These are phyloP conservation scores for Oophaga pumilio DNA, from an alignment of 2,113 vertebrate genomes.

Conservation along the genomic window DNA sequence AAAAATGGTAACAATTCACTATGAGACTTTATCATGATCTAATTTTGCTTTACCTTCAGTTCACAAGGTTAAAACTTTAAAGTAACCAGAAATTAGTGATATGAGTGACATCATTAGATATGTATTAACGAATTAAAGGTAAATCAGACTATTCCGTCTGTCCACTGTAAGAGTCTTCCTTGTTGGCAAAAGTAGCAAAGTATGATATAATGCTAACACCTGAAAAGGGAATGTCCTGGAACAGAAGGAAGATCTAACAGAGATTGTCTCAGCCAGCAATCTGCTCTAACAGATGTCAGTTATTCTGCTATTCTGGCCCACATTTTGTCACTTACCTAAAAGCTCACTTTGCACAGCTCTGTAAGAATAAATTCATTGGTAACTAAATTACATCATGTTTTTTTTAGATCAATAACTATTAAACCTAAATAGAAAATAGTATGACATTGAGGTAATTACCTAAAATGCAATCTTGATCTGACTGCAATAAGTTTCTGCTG, in stretches of 20 bases:
- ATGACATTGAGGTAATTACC: not conserved
- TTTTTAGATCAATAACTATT: not conserved
- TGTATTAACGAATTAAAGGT: not conserved
- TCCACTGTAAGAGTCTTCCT: not conserved
- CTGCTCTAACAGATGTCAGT: constrained; percentile 30
- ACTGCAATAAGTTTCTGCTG: not conserved
- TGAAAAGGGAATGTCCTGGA: constrained; percentile 14
- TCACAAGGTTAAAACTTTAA: not conserved
- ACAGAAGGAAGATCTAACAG: constrained; percentile 1
- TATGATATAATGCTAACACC: constrained; percentile 20
- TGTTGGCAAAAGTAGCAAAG: not conserved
- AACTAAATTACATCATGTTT: not conserved
- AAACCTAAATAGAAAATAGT: not conserved
- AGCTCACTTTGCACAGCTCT: not conserved
- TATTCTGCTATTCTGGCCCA: not conserved
- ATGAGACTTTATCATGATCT: too few species aligned
- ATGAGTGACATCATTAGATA: not conserved
- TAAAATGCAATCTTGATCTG: not conserved
- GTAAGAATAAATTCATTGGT: not conserved
- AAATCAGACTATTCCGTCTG: not conserved
- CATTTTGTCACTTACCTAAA: not conserved
- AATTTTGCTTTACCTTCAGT: too few species aligned
- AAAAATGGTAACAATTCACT: too few species aligned
- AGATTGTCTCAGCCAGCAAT: constrained; percentile 5
- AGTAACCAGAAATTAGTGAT: not conserved